Evolutionary conservation across 2,888 invertebrate species (phyloP).

Genomic region (Sarcophaga variegata): DNA sequence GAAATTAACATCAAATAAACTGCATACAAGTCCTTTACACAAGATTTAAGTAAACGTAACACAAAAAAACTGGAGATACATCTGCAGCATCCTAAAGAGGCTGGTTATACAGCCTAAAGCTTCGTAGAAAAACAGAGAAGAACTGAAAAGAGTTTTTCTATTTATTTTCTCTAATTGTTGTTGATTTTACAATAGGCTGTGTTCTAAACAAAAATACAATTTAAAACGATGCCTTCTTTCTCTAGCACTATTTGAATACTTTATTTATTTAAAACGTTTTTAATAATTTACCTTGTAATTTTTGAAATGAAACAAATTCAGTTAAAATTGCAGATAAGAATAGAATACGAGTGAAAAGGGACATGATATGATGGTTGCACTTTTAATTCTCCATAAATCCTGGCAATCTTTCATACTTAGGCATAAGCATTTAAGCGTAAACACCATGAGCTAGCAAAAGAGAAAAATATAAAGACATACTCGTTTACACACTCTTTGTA

Average conservation of each 20-base stretch:
- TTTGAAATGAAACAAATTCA: background rate
- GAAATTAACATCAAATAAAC: too few relatives aligned
- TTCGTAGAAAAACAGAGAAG: too few relatives aligned
- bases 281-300: too few relatives aligned
- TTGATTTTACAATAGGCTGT: constrained; percentile 16
- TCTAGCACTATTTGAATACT: too few relatives aligned
- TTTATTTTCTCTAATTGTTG: constrained; percentile 48
- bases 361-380: background rate
- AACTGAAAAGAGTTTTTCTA: background rate
- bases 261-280: too few relatives aligned
- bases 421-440: constrained; percentile 35
- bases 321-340: background rate
- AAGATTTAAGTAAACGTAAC: constrained; percentile 23
- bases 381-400: background rate
- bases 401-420: background rate
- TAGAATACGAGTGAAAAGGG: background rate
- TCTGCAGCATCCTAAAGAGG: constrained; percentile 1
- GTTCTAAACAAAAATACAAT: too few relatives aligned
- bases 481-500: too few relatives aligned
- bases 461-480: background rate
- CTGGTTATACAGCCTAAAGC: constrained; percentile 36
- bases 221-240: too few relatives aligned
- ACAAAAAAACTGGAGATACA: constrained; percentile 23
- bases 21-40: background rate
- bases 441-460: background rate